A percentile compares a stretch with the other conserved stretches of the same genome.
These are phyloP conservation scores for Araneus ventricosus DNA, from an alignment of 1,140 invertebrate species.

Conservation along the genomic window DNA sequence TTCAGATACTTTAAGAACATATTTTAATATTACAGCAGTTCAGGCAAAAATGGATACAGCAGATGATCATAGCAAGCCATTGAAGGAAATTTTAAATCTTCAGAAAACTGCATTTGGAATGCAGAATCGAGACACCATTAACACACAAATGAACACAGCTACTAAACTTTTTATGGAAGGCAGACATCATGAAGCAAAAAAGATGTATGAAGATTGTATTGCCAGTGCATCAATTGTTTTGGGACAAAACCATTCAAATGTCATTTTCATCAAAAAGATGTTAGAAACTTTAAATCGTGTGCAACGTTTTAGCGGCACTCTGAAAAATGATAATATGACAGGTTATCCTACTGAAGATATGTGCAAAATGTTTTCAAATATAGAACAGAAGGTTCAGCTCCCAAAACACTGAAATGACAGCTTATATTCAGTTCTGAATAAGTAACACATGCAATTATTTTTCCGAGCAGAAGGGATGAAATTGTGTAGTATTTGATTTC, in stretches of 20 bases:
- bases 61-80: constrained; percentile 37
- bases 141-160: constrained; percentile 58
- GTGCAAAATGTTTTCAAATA: not conserved
- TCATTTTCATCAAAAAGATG: not conserved
- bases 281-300: constrained; percentile 13
- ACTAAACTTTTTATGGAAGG: constrained; percentile 33
- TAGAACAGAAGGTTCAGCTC: no score
- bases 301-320: not conserved
- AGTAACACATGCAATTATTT: no score
- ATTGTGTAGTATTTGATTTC: no score
- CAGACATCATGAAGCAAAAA: not conserved
- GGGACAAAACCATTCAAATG: constrained; percentile 34
- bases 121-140: constrained; percentile 71
- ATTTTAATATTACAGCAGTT: constrained; percentile 55
- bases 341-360: not conserved
- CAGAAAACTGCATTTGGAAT: constrained; percentile 66
- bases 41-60: constrained; percentile 71
- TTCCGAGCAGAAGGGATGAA: no score
- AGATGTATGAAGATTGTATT: constrained; percentile 35
- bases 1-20: constrained; percentile 77
- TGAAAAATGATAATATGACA: not conserved
- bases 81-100: constrained; percentile 50
- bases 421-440: constrained; percentile 76
- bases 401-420: no score
- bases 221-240: not conserved